phyloP scores from a whole-genome alignment of 2,797 vertebrate species.

The Phrynocephalus guinanensis region DNA sequence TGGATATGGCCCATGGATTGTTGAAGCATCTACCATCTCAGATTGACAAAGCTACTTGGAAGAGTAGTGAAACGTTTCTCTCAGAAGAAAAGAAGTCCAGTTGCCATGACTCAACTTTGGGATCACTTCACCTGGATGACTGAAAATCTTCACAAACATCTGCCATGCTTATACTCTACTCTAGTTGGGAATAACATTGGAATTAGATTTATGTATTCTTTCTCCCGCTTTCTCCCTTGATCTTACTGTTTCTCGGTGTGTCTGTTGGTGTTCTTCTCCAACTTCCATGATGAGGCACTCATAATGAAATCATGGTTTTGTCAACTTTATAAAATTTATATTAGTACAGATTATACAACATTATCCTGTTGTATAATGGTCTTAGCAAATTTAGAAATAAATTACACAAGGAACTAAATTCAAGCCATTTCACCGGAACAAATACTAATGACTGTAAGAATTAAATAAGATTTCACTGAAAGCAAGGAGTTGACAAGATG shows the following conservation, averaged over 20 bases:
- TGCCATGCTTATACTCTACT: not conserved
- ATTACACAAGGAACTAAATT: slow-evolving; percentile 33
- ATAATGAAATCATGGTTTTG: not conserved
- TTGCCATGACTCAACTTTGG: no score
- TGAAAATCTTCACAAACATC: not conserved
- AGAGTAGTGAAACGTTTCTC: no score
- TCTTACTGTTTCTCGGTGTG: not conserved
- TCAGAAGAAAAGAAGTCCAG: no score
- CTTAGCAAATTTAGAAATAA: slow-evolving; percentile 14
- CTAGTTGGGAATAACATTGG: no score
- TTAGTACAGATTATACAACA: not conserved
- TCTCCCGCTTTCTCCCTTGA: not conserved
- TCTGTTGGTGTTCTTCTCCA: not conserved
- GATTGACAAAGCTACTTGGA: no score
- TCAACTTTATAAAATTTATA: slow-evolving; percentile 30
- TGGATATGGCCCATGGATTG: not conserved
- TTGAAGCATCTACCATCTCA: no score
- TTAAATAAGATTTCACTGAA: slow-evolving; percentile 32
- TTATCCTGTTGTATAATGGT: not conserved
- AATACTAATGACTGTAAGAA: slow-evolving; percentile 27
- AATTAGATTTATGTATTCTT: not conserved
- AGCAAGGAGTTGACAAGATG: slow-evolving; percentile 17
- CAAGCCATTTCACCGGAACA: slow-evolving; percentile 5
- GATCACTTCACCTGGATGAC: no score
- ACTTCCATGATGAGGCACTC: not conserved